phyloP scores from a whole-genome alignment of 2,888 invertebrate species.

The Tupiocoris notatus region DNA sequence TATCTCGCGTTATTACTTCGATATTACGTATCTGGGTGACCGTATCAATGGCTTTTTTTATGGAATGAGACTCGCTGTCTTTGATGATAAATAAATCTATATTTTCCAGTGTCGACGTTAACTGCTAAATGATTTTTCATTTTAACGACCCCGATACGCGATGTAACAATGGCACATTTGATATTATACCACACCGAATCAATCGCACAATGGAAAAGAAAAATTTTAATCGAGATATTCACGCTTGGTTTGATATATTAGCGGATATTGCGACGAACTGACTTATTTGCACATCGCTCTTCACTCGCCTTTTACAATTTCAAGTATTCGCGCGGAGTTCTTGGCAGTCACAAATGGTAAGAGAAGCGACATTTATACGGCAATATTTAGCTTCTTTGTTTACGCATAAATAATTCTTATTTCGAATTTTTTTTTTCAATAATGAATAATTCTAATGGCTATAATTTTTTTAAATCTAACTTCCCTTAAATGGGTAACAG shows the following conservation, averaged over 20 bases:
- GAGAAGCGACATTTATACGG: too few relatives aligned
- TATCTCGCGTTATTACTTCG: constrained; percentile 24
- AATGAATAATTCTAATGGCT: too few relatives aligned
- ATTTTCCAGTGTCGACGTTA: background rate
- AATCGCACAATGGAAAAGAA: background rate
- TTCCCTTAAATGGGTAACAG: too few relatives aligned
- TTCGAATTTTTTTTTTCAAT: too few relatives aligned
- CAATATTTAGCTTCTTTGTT: too few relatives aligned
- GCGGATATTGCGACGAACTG: background rate
- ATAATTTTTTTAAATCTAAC: too few relatives aligned
- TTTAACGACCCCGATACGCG: constrained; percentile 23
- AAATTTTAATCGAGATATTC: background rate
- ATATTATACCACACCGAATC: constrained; percentile 12
- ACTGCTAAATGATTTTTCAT: background rate
- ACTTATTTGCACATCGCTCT: background rate
- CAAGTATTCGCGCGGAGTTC: background rate
- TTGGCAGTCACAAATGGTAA: too few relatives aligned
- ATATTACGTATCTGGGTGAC: constrained; percentile 10
- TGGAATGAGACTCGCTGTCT: constrained; percentile 31
- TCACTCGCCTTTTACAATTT: background rate
- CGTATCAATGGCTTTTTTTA: constrained; percentile 29
- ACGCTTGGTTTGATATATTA: background rate
- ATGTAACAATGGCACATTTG: constrained; percentile 23
- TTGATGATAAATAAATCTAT: constrained; percentile 20
- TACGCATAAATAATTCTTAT: too few relatives aligned